These are phyloP conservation scores for Venustoraphidia nigricollis DNA, from an alignment of 2,888 invertebrate species.

Conservation along the genomic window DNA sequence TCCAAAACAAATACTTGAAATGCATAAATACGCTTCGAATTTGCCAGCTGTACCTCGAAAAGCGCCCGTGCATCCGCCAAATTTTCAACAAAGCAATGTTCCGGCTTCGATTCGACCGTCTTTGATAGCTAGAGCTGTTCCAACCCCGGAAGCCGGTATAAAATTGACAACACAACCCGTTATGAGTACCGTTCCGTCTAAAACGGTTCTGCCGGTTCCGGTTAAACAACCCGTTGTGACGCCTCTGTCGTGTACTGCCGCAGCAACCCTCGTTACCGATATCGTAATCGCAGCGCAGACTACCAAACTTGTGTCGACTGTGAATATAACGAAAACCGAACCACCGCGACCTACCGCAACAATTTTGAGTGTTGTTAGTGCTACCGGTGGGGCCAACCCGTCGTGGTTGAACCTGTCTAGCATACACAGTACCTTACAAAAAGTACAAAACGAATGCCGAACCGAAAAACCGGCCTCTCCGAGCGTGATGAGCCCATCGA, in stretches of 20 bases:
- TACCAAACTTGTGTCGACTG: constrained; percentile 19
- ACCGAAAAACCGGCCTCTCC: constrained; percentile 34
- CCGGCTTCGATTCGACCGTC: background rate
- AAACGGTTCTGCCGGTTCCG: constrained; percentile 6
- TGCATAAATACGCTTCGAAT: constrained; percentile 22
- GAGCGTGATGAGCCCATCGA: constrained; percentile 37
- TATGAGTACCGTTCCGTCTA: background rate
- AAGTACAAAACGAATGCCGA: too few species aligned
- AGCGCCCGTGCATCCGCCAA: too few species aligned
- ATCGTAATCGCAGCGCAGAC: constrained; percentile 33
- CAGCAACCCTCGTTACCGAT: constrained; percentile 36
- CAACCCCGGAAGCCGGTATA: constrained; percentile 2
- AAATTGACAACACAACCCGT: background rate
- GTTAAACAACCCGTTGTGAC: constrained; percentile 24
- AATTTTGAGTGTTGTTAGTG: constrained; percentile 14
- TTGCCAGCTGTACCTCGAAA: too few species aligned
- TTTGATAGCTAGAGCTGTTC: constrained; percentile 1
- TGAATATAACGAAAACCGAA: constrained; percentile 33
- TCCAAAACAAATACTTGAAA: constrained; percentile 23
- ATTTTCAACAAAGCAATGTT: too few species aligned
- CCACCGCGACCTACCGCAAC: constrained; percentile 22
- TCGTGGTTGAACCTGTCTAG: too few species aligned
- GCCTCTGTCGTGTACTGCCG: constrained; percentile 17
- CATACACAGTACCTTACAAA: too few species aligned
- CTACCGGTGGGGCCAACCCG: too few species aligned